Base-by-base conservation (phyloP, 2,797 vertebrate species). In the Erpetoichthys calabaricus region DNA sequence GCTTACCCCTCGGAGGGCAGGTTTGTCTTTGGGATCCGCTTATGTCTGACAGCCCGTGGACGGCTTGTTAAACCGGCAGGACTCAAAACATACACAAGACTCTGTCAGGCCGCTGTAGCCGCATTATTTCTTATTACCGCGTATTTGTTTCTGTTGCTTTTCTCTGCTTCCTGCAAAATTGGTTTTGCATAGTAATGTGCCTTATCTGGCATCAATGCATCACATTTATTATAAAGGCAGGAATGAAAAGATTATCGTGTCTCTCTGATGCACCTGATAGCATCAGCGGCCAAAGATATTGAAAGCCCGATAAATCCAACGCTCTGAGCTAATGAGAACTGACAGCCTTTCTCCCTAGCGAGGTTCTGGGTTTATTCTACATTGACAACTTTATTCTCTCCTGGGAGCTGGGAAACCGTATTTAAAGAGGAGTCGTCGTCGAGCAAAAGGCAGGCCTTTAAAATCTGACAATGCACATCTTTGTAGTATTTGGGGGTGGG, bases 331-430 rank as follows among this genome's bases (percentile, higher is more conserved):
- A 63, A 60, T 68, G 56, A 62, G 61, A 52, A 45, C 61, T 63
- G 66, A 67, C 63, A 63, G 61, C 53, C 58, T 60, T 60, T 52
- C 64, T 62, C 66, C 60, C 58, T 47, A 51, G 59, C 55, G 57
- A 59, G 53, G 60, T 49, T 51, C 61, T 52, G 56, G 50, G 51
- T 47, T 62, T 59, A 50, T 65, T 52, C 47, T 8, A 53, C 51
- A 46, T 5, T 45, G 41, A 42, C 47, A 53, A 46, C 51, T 47
- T 41, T 7, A 46, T 53, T 60, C 55, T 59, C 57, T 62, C 61
- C 46, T 41, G 51, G 49, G 52, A 54, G 57, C 45, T 7, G 25
- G 53, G 57, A 53, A 53, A 57, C 55, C 49, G 47, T 57, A 45
- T 45, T n/a, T 55, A n/a, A 5, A 49, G 51, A 62, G 58, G 55